A percentile compares a stretch with the other conserved stretches of the same genome.
Conservation (phyloP, 2,888 invertebrate species). For the Ophioninae sp. region DNA sequence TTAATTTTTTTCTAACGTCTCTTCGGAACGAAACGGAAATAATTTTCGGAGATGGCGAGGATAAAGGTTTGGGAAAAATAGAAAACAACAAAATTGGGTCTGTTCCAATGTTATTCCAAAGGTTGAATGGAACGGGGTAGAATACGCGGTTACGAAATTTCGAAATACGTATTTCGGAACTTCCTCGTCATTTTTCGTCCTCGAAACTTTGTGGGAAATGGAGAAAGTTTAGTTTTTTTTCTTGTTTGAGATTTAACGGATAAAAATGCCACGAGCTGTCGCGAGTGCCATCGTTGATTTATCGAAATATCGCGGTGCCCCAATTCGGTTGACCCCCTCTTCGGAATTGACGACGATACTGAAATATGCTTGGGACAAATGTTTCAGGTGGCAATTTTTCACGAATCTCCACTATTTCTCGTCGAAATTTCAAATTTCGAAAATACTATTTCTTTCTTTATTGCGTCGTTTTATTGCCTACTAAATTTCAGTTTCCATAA, state of each 20-base stretch:
- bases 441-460: background rate
- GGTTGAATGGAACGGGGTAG: background rate
- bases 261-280: background rate
- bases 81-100: background rate
- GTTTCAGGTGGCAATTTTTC: background rate
- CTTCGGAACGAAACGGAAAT: background rate
- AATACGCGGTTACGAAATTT: background rate
- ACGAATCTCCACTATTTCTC: no score
- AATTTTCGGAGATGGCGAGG: background rate
- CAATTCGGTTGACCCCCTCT: background rate
- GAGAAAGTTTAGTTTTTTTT: background rate
- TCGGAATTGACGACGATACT: background rate
- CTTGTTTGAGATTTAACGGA: background rate
- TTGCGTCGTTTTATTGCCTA: background rate
- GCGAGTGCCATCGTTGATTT: background rate
- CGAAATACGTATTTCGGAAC: background rate
- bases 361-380: background rate
- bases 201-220: background rate
- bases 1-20: background rate
- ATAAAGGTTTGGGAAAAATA: background rate
- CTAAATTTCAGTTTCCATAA: background rate
- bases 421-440: background rate
- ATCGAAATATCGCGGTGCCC: background rate
- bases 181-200: background rate
- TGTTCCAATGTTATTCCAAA: background rate